Base-by-base conservation (phyloP, 1,140 invertebrate species). In the Antheraea mylitta region DNA sequence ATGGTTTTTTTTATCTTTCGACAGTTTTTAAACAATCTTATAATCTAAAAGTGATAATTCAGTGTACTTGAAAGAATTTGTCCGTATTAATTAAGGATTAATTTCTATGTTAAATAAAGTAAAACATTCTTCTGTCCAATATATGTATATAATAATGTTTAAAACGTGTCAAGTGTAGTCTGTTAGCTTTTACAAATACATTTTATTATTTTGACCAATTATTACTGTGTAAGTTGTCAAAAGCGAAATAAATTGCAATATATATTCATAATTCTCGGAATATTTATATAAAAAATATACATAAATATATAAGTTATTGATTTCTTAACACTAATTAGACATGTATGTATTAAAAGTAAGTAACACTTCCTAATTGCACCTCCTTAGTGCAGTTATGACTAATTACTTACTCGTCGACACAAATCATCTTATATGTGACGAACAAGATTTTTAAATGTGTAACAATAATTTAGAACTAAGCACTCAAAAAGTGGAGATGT, bases 401-500 rank as follows among this genome's bases (percentile, higher is more conserved):
- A 2, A 53, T 53, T n/a, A 53, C 45, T 86, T 83, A 86, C 80
- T 71, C 79, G 83, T 84, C 85, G 73, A 53, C 45, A 13, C 16
- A 13, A 53, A 16, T 30, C 45, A n/a, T 80, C 78, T 89, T 89
- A 85, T 87, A 85, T 85, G 79, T 91, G 89, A 91, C 89, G 85
- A 89, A 89, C 86, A 80, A 82, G 81, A 73, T 82, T 83, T 85
- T 83, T 64, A 42, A 85, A 81, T 84, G 82, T 81, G 72, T 87
- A 83, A 85, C 72, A 73, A 69, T 84, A 85, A 16, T 16, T 13
- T 86, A 87, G 83, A 72, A 74, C 71, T 84, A 89, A 86, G 86
- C 79, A 80, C n/a, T 30, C 81, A 82, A 82, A 87, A 86, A 87
- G 80, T 71, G 45, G 13, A 61, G 18, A 61, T 61, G 16, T 61